These are phyloP conservation scores for Gryllus bimaculatus DNA, from an alignment of 1,140 invertebrate genomes.

Conservation along the genomic window DNA sequence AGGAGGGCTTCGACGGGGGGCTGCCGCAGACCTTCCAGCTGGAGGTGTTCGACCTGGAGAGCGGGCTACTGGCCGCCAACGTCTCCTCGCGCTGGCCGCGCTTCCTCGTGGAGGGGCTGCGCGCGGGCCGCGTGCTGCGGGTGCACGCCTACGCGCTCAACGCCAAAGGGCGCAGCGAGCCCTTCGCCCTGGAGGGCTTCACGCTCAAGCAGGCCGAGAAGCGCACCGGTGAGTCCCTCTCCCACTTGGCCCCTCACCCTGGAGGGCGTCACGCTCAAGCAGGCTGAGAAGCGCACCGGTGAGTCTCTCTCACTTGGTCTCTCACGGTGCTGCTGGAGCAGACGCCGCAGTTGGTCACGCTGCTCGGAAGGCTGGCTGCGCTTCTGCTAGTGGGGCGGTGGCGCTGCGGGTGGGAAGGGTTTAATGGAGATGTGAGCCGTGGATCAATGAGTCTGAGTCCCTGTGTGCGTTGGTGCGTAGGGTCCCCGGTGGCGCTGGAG, in stretches of 20 bases:
- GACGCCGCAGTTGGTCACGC: too few relatives aligned
- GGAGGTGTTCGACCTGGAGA: slow-evolving; percentile 48
- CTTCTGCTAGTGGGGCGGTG: too few relatives aligned
- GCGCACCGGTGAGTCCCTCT: slow-evolving; percentile 55
- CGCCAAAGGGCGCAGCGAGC: slow-evolving; percentile 71
- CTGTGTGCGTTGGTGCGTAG: slow-evolving; percentile 28
- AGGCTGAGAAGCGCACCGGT: slow-evolving; percentile 68
- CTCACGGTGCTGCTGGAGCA: too few relatives aligned
- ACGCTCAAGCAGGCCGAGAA: slow-evolving; percentile 68
- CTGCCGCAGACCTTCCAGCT: slow-evolving; percentile 40
- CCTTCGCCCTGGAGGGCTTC: slow-evolving; percentile 47
- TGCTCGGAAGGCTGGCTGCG: too few relatives aligned
- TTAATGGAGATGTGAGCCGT: too few relatives aligned
- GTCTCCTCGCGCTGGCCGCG: slow-evolving; percentile 55
- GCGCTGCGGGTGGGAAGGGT: slow-evolving; percentile 23
- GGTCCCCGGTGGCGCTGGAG: slow-evolving; percentile 50
- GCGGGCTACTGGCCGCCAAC: slow-evolving; percentile 50
- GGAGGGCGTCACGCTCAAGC: too few relatives aligned
- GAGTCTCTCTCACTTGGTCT: slow-evolving; percentile 27
- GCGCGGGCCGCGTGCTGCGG: slow-evolving; percentile 55
- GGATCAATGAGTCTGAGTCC: too few relatives aligned
- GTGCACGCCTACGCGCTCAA: slow-evolving; percentile 72
- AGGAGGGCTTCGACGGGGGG: slow-evolving; percentile 40
- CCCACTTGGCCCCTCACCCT: slow-evolving; percentile 26
- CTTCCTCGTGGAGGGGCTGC: slow-evolving; percentile 57